Conservation (phyloP, 2,888 invertebrate genomes). For the Xestoiulus laeticollis region DNA sequence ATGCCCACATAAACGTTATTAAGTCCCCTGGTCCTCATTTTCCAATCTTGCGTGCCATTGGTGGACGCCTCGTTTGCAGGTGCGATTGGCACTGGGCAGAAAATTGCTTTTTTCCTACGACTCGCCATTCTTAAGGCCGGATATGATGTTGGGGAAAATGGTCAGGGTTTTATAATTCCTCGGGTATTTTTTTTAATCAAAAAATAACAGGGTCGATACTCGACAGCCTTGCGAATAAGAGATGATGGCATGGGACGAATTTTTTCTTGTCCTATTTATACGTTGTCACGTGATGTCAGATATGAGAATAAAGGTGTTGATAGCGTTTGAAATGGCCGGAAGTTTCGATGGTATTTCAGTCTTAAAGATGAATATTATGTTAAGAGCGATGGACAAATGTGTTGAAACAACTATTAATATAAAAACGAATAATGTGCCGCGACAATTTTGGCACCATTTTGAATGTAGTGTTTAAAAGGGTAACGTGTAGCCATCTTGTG, state of each 20-base stretch:
- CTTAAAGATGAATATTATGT: not conserved
- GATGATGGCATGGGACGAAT: not conserved
- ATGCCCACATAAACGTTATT: slow-evolving; percentile 39
- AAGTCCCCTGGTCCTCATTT: slow-evolving; percentile 25
- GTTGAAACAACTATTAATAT: too few species aligned
- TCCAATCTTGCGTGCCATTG: not conserved
- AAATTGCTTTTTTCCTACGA: not conserved
- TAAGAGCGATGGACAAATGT: too few species aligned
- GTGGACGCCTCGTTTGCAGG: slow-evolving; percentile 23
- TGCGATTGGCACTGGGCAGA: not conserved
- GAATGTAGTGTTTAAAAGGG: too few species aligned
- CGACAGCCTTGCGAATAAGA: not conserved
- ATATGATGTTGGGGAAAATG: not conserved
- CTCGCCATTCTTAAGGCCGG: not conserved
- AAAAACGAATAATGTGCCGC: too few species aligned
- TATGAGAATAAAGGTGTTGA: not conserved
- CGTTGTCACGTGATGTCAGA: not conserved
- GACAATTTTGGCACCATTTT: too few species aligned
- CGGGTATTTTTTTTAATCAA: not conserved
- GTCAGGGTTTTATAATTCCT: not conserved
- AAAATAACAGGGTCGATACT: not conserved
- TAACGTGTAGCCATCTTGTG: too few species aligned
- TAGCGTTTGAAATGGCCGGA: not conserved
- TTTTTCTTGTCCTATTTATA: not conserved
- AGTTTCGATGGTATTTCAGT: not conserved